A percentile compares a stretch with the other conserved stretches of the same genome.
These are phyloP conservation scores for Petrocephalus zakoni DNA, from an alignment of 2,113 vertebrate genomes.

Conservation along the genomic window DNA sequence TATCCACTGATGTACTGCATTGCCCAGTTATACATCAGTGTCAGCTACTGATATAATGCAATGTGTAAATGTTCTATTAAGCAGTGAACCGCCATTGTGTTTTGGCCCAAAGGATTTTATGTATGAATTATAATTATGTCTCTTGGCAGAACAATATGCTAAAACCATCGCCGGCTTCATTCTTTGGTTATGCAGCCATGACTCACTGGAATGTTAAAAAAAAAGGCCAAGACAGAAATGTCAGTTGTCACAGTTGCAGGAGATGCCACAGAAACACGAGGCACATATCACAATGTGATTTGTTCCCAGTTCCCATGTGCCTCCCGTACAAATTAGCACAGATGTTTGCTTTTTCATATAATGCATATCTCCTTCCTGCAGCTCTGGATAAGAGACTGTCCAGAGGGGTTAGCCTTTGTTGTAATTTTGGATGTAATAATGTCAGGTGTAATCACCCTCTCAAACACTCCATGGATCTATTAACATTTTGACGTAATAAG, in stretches of 20 bases:
- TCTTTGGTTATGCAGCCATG: neutral
- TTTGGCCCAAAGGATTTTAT: conserved; percentile 4
- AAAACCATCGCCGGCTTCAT: neutral
- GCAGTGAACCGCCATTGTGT: neutral
- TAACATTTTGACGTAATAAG: neutral
- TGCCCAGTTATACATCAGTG: conserved; percentile 6
- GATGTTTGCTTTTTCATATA: neutral
- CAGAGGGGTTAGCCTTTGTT: neutral
- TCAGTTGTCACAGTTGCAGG: neutral
- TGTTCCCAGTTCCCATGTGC: neutral
- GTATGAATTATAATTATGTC: conserved; percentile 12
- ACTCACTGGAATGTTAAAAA: neutral
- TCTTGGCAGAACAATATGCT: conserved; percentile 8
- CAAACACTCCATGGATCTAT: neutral
- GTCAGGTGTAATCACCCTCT: neutral
- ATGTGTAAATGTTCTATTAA: conserved; percentile 7
- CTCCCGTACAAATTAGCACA: neutral
- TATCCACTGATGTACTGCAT: neutral
- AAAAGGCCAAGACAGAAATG: neutral
- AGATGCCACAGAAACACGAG: neutral
- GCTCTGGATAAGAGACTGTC: neutral
- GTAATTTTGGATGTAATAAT: neutral
- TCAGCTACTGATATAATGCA: neutral
- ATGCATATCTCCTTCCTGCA: neutral
- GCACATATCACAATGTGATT: neutral